Evolutionary conservation across 1,140 invertebrate genomes (phyloP), one percentile per base, ranked within the genome.

Genomic region (Pogonognathellus flavescens): DNA sequence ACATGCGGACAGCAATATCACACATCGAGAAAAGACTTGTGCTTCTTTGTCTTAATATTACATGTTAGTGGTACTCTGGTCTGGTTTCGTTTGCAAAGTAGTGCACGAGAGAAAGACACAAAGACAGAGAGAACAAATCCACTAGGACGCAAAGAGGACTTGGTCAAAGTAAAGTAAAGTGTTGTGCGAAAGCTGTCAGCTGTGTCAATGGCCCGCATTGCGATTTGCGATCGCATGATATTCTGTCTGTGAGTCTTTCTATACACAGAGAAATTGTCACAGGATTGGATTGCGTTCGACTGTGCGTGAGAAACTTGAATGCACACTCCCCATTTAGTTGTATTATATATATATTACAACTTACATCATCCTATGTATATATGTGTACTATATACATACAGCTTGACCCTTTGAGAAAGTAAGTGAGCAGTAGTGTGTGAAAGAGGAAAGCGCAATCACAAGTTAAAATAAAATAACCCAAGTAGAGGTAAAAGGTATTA

Each of bases 141-240:
- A 18, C 22, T 41, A 70, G 31, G 22, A 70, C 22, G 25, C 10
- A n/a, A 62, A 62, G 70, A 49, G 31, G 25, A 76, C 70, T 76
- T 76, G 70, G 70, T 76, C 70, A 50, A 76, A 76, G 70, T 50
- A 76, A 25, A 76, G 70, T 18, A 76, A 76, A 76, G 70, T 76
- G 70, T 76, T 76, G 70, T 76, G 70, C 70, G 70, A 76, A 76
- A 76, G 70, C 70, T 76, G 70, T 76, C 70, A 76, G 70, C 70
- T 76, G 70, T 76, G 70, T 76, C 70, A 76, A 76, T 76, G 70
- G 70, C 70, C 70, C 70, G 70, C 41, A 76, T 76, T 76, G 70
- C 70, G 66, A 72, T 72, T 72, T 72, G 66, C 66, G 70, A 76
- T 76, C 41, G 41, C 70, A 50, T 50, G 14, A 41, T 31, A 50